These are phyloP conservation scores for Cynaeus angustus DNA, from an alignment of 2,888 invertebrate species.

Conservation along the genomic window DNA sequence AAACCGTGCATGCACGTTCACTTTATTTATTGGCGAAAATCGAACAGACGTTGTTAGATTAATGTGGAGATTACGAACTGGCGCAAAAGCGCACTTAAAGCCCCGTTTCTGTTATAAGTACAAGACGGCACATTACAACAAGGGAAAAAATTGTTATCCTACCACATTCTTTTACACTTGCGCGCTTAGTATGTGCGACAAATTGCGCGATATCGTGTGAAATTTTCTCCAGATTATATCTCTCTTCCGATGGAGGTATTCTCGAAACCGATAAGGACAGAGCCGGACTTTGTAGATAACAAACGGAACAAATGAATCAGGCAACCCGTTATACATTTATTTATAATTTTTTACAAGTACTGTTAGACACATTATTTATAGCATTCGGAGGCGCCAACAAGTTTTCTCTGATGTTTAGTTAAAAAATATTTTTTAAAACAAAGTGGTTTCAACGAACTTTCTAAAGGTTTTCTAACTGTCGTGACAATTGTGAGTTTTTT, in stretches of 20 bases:
- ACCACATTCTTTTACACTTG: constrained; percentile 65
- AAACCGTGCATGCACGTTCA: constrained; percentile 21
- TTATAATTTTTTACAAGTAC: neutral
- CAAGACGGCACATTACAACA: constrained; percentile 59
- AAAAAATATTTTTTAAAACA: too few species aligned
- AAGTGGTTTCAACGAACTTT: too few species aligned
- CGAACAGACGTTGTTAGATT: constrained; percentile 35
- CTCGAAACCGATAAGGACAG: constrained; percentile 34
- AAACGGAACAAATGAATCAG: neutral
- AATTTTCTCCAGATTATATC: constrained; percentile 58
- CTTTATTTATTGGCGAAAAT: constrained; percentile 41
- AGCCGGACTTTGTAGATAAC: constrained; percentile 7
- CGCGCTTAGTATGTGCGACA: constrained; percentile 66
- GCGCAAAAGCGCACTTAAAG: constrained; percentile 44
- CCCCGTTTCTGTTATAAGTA: constrained; percentile 45
- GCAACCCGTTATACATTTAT: constrained; percentile 3
- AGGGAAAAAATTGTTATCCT: constrained; percentile 62
- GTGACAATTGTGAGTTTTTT: too few species aligned
- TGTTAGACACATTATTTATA: too few species aligned
- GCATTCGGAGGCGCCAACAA: too few species aligned
- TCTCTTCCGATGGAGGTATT: constrained; percentile 25
- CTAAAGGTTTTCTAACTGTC: too few species aligned
- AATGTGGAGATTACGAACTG: constrained; percentile 33
- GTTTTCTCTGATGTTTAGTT: too few species aligned
- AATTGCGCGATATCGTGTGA: constrained; percentile 64